Conservation (phyloP, 92 coral and sea anemone genomes). For the Meandrina meandrites region DNA sequence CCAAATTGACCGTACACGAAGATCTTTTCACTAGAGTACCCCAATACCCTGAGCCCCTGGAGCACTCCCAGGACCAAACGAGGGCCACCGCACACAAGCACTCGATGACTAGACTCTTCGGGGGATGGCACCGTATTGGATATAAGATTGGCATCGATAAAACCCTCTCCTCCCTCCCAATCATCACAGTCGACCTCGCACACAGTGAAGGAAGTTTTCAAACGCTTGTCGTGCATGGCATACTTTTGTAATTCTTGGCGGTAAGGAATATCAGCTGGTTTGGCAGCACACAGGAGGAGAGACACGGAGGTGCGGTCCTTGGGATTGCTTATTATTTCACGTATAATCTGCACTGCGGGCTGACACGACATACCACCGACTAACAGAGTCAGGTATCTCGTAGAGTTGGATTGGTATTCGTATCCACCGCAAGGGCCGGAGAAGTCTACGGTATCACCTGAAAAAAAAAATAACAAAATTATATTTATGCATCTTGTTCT, state of each 20-base stretch:
- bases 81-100: slow-evolving; percentile 68
- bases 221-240: slow-evolving; percentile 1
- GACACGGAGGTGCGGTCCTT: slow-evolving; percentile 48
- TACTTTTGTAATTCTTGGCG: slow-evolving; percentile 44
- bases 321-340: slow-evolving; percentile 44
- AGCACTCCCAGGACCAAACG: slow-evolving; percentile 60
- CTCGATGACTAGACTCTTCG: slow-evolving; percentile 50
- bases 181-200: slow-evolving; percentile 41
- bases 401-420: slow-evolving; percentile 58
- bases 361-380: slow-evolving; percentile 58
- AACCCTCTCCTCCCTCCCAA: slow-evolving; percentile 75
- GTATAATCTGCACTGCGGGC: slow-evolving; percentile 56
- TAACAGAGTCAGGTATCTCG: slow-evolving; percentile 53
- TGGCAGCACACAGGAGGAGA: slow-evolving; percentile 43
- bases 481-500: too few relatives aligned
- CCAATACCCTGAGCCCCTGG: slow-evolving; percentile 46
- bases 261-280: slow-evolving; percentile 53
- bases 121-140: slow-evolving; percentile 52
- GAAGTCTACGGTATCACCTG: slow-evolving; percentile 63
- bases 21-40: slow-evolving; percentile 60
- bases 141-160: slow-evolving; percentile 45
- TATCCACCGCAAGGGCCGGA: slow-evolving; percentile 70
- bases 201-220: slow-evolving; percentile 46
- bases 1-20: slow-evolving; percentile 73
- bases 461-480: background rate